A percentile compares a stretch with the other conserved stretches of the same genome.
Conservation (phyloP, 2,797 vertebrate species). For the Ctenopoma multispine region DNA sequence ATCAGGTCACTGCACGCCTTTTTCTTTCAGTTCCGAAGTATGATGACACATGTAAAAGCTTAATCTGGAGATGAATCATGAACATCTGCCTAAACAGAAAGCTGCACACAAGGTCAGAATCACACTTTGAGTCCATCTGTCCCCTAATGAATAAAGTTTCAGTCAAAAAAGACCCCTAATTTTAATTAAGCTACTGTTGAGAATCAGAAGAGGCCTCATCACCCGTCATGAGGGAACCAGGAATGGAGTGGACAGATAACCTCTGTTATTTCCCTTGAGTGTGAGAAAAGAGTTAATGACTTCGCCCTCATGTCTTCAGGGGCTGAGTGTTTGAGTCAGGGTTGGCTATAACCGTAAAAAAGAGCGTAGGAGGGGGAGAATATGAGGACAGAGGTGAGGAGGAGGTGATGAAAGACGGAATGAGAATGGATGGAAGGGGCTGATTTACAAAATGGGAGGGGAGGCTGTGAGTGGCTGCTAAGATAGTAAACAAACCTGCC, state of each 20-base stretch:
- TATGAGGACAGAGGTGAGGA: neutral
- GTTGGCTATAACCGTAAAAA: slow-evolving; percentile 1
- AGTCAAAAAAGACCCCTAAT: slow-evolving; percentile 24
- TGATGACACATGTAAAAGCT: neutral
- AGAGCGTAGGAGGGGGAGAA: slow-evolving; percentile 36
- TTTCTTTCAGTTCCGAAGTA: neutral
- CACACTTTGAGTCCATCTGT: slow-evolving; percentile 5
- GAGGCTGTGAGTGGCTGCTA: slow-evolving; percentile 6
- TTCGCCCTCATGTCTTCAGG: slow-evolving; percentile 31
- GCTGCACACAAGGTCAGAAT: neutral
- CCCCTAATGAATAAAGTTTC: neutral
- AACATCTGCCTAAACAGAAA: slow-evolving; percentile 8
- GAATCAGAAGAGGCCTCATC: slow-evolving; percentile 16
- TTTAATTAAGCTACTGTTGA: slow-evolving; percentile 17
- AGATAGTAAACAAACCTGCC: slow-evolving; percentile 68
- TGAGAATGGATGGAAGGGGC: slow-evolving; percentile 24
- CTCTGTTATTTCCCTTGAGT: slow-evolving; percentile 27
- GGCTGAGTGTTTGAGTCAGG: slow-evolving; percentile 54
- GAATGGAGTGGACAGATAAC: slow-evolving; percentile 12
- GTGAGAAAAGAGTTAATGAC: slow-evolving; percentile 52
- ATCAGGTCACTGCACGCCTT: slow-evolving; percentile 20
- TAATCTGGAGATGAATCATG: slow-evolving; percentile 25
- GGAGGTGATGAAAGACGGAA: slow-evolving; percentile 10
- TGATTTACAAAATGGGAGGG: slow-evolving; percentile 2
- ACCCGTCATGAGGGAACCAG: slow-evolving; percentile 19